Base-by-base conservation (phyloP, 2,113 vertebrate species). In the Orientallactaga bullata region DNA sequence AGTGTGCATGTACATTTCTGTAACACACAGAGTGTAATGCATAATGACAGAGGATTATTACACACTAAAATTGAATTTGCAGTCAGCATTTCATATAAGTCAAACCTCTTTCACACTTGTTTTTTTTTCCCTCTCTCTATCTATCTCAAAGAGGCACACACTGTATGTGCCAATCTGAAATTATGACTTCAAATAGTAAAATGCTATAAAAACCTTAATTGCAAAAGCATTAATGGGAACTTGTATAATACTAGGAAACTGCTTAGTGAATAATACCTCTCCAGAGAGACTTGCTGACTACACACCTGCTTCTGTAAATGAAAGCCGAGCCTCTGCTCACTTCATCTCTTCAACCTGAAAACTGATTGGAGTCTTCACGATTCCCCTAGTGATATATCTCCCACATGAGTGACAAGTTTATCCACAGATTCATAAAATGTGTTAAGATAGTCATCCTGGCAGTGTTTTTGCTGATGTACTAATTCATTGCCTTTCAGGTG, bases 381-480 rank as follows among this genome's bases (percentile, higher is more conserved):
- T 93, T 73, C 26, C 81, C 72, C 32, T 93, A 85, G 92, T 93
- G n/a, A 91, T 95, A 12, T 94, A 95, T 95, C 91, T 95, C 35
- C 16, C 85, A 88, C 16, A 35, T 94, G 96, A 98, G 85, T 98
- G 97, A 97, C 95, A 97, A 91, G 93, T 95, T 80, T 94, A 97
- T 96, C 92, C 91, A 37, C 6, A 95, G 97, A 96, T 97, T 94
- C 97, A 98, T 98, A 97, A 97, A 97, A 94, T 80, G 71, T 72
- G 88, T 87, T 92, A 88, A 97, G 88, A 86, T 28, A 39, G 85
- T 94, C 79, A 76, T 69, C 95, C 96, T 94, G 96, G 96, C 97
- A 97, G 96, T 97, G 88, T 95, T 98, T 98, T 96, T 96, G 97
- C 97, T 97, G 98, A 97, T 97, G 96, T 97, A 97, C 96, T 98